Evolutionary conservation across 2,797 vertebrate species (phyloP).

Genomic region (Rhynchonycteris naso): DNA sequence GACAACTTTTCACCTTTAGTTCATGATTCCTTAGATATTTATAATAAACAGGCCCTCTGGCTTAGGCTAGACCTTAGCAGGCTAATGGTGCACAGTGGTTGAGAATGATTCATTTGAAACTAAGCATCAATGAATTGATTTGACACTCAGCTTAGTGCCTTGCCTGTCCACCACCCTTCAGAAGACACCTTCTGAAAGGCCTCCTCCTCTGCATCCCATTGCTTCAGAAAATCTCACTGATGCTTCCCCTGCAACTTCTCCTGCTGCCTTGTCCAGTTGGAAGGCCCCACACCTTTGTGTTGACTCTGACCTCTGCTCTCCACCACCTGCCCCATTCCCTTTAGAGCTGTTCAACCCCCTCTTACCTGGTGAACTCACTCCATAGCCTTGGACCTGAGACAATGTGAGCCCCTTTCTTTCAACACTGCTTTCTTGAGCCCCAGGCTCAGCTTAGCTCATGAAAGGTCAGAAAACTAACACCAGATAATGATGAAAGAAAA

Average conservation of each 20-base stretch:
- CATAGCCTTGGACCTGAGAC: not conserved
- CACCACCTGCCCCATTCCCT: not conserved
- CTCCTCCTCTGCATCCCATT: not conserved
- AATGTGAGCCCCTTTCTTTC: not conserved
- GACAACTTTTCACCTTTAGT: not conserved
- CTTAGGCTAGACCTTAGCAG: not conserved
- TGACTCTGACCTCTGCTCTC: not conserved
- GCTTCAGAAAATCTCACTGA: not conserved
- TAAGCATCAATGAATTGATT: not conserved
- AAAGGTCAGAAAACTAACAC: not conserved
- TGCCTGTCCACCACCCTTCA: not conserved
- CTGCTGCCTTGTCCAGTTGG: not conserved
- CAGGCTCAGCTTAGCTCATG: not conserved
- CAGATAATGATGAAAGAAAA: not conserved
- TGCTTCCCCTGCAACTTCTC: not conserved
- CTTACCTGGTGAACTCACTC: not conserved
- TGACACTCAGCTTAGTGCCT: not conserved
- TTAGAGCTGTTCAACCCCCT: rapidly evolving
- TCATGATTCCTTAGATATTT: not conserved
- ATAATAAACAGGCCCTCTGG: not conserved
- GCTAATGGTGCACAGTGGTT: not conserved
- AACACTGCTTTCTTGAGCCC: not conserved
- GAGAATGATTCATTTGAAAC: not conserved
- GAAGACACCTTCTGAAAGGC: not conserved
- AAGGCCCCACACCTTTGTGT: not conserved